These are phyloP conservation scores for Nemoura dubitans DNA, from an alignment of 2,888 invertebrate genomes.

Conservation along the genomic window DNA sequence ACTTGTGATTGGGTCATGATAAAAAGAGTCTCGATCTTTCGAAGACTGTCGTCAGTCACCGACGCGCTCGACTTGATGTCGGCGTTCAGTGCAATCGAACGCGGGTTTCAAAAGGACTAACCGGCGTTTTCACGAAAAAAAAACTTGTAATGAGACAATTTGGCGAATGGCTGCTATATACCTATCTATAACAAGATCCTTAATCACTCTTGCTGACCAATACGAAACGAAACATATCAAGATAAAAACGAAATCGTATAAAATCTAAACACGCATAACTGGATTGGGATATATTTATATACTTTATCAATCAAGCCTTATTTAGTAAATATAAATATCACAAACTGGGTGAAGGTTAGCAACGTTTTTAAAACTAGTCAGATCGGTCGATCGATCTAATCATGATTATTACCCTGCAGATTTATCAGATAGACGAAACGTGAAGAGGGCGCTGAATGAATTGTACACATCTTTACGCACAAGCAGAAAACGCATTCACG, in stretches of 20 bases:
- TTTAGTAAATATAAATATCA: constrained; percentile 1
- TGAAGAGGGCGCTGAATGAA: not conserved
- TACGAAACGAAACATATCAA: not conserved
- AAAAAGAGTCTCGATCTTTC: not conserved
- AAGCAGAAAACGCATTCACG: not conserved
- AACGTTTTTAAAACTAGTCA: constrained; percentile 23
- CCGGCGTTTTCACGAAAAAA: too few species aligned
- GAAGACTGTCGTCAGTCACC: not conserved
- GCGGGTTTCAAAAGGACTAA: too few species aligned
- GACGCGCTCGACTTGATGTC: not conserved
- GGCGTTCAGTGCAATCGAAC: not conserved
- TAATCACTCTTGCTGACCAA: not conserved
- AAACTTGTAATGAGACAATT: too few species aligned
- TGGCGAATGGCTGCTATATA: too few species aligned
- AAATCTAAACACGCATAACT: not conserved
- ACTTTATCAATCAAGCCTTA: not conserved
- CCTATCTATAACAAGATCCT: too few species aligned
- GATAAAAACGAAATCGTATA: not conserved
- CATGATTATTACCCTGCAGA: constrained; percentile 13
- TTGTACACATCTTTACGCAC: not conserved
- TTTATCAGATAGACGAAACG: not conserved
- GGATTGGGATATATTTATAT: not conserved
- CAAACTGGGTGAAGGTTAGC: constrained; percentile 31
- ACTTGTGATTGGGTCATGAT: not conserved
- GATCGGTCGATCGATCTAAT: constrained; percentile 7